Base-by-base conservation (phyloP, 2,888 invertebrate genomes). In the Oligia strigilis region DNA sequence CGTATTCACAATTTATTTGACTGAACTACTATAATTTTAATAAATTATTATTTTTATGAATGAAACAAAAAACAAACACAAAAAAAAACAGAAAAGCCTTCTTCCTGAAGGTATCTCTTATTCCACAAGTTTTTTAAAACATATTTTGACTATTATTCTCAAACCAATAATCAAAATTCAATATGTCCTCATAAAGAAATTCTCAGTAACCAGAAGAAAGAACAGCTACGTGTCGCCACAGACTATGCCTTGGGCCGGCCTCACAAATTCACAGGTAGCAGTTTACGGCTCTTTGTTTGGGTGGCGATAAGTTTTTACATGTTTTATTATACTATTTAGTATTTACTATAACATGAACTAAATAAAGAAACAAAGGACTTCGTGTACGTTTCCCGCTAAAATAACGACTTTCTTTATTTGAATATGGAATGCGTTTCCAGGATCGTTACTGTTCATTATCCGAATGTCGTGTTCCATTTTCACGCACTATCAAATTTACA, bases 231-330 rank as follows among this genome's bases (percentile, higher is more conserved):
- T 19, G 5, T 81, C 92, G 93, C 94, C 91, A 19, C 70, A 87
- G 89, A 88, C 76, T 86, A 69, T 90, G 70, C 65, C 87, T 92
- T 92, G 80, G 70, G 75, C 82, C 80, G 82, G 76, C 76, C 89
- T 89, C 89, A 89, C 83, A 94, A 95, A 95, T 95, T 95, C 94
- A 94, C 94, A 94, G 93, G 94, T 93, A 93, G 92, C 92, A 92
- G 93, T 94, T 94, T 94, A 95, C 92, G 92, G 93, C 92, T 92
- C 95, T 95, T 95, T 94, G 95, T 95, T 94, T 94, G 92, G 94
- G 94, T 92, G 93, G 94, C 94, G 93, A 95, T 95, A 95, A 95
- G 93, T 95, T 95, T 93, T 94, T 95, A 88, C 88, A 94, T 93
- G 92, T 92, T 94, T 93, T 93, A 93, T 93, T 93, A 91, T 91